phyloP scores from a whole-genome alignment of 2,888 invertebrate genomes.

The Anodontia alba region DNA sequence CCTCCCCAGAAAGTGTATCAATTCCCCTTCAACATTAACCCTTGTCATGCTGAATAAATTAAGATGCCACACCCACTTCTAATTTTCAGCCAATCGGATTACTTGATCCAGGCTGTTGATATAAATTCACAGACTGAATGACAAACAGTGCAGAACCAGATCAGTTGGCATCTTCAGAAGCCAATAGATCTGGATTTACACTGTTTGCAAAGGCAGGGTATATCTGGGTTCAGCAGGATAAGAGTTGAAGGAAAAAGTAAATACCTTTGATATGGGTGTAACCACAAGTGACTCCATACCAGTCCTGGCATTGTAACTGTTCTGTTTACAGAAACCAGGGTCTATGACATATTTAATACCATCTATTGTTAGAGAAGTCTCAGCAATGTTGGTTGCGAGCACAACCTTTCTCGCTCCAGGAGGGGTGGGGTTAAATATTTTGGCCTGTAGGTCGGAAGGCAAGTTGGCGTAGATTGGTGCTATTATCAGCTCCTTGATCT shows the following conservation, averaged over 20 bases:
- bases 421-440: conserved; percentile 99
- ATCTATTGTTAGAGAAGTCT: conserved; percentile 99
- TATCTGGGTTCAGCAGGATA: too few species aligned
- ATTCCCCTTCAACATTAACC: too few species aligned
- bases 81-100: too few species aligned
- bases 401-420: conserved; percentile 98
- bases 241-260: too few species aligned
- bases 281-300: conserved; percentile 99
- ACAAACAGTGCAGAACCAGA: neutral
- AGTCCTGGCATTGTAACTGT: conserved; percentile 98
- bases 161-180: too few species aligned
- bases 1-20: too few species aligned
- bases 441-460: conserved; percentile 99
- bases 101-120: too few species aligned
- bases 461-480: conserved; percentile 99
- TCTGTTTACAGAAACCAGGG: conserved; percentile 99
- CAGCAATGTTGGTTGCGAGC: conserved; percentile 99
- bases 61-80: too few species aligned
- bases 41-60: too few species aligned
- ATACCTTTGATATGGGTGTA: conserved; percentile 96
- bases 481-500: conserved; percentile 95
- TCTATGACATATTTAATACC: conserved; percentile 99
- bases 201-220: too few species aligned
- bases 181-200: neutral
- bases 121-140: too few species aligned